Evolutionary conservation across 2,113 vertebrate species (phyloP).

Genomic region (Ramphastos sulfuratus): DNA sequence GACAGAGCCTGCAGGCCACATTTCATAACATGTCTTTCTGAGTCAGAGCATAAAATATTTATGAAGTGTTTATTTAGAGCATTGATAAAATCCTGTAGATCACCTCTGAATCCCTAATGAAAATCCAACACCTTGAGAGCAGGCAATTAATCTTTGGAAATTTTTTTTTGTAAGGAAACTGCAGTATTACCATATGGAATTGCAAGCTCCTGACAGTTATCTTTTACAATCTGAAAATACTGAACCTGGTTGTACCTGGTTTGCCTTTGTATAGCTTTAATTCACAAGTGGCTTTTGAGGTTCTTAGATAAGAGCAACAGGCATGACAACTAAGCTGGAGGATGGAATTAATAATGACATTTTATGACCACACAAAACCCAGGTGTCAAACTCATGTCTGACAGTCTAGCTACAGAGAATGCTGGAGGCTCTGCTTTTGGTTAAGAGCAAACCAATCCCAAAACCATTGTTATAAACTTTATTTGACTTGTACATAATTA

Average conservation of each 20-base stretch:
- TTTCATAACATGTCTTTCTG: slow-evolving; percentile 63
- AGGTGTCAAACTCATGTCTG: background rate
- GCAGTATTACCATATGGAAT: background rate
- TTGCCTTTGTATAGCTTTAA: background rate
- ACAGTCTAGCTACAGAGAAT: background rate
- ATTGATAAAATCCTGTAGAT: slow-evolving; percentile 69
- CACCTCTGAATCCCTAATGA: slow-evolving; percentile 53
- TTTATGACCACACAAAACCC: background rate
- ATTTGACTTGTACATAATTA: background rate
- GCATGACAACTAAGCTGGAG: background rate
- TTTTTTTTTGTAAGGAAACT: slow-evolving; percentile 6
- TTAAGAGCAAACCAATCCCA: background rate
- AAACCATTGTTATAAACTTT: background rate
- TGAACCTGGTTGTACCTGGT: background rate
- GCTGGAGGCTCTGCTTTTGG: background rate
- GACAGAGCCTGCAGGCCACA: slow-evolving; percentile 65
- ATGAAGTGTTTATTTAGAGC: slow-evolving; percentile 74
- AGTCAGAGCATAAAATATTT: slow-evolving; percentile 71
- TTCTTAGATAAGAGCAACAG: background rate
- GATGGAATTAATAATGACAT: background rate
- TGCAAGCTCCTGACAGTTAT: background rate
- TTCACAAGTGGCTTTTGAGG: background rate
- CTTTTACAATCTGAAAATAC: background rate
- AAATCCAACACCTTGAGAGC: slow-evolving; percentile 41
- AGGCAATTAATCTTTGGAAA: slow-evolving; percentile 10